phyloP scores from a whole-genome alignment of 1,140 invertebrate genomes.

The Drosophila subpulchrella region DNA sequence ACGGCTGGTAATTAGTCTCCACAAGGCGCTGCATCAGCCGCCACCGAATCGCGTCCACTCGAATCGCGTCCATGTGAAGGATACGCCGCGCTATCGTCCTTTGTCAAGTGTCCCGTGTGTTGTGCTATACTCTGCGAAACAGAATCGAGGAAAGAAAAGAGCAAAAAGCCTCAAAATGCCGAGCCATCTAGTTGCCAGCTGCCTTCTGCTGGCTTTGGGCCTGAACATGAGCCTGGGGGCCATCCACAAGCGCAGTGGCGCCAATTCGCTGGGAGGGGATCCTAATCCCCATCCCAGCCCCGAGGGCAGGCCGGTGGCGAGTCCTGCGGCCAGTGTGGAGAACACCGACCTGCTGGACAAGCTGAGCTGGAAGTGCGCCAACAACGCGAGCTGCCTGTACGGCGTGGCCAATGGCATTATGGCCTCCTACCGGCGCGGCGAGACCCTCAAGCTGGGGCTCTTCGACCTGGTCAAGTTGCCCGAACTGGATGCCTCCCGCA shows the following conservation, averaged over 20 bases:
- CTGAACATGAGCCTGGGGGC: conserved; percentile 44
- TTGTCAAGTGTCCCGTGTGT: conserved; percentile 45
- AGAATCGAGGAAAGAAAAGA: conserved; percentile 5
- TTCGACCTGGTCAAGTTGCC: conserved; percentile 78
- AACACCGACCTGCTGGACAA: conserved; percentile 78
- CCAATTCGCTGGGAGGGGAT: conserved; percentile 41
- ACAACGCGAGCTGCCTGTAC: conserved; percentile 80
- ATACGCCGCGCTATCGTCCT: conserved; percentile 67
- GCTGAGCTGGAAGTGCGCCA: conserved; percentile 82
- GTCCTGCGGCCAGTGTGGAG: conserved; percentile 36
- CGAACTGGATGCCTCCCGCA: conserved; percentile 47
- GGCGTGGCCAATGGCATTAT: conserved; percentile 64
- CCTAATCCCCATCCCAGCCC: neutral
- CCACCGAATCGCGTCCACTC: conserved; percentile 40
- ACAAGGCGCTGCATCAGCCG: conserved; percentile 69
- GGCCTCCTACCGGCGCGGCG: conserved; percentile 69
- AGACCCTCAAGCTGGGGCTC: conserved; percentile 78
- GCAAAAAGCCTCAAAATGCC: conserved; percentile 37
- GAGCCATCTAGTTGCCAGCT: conserved; percentile 48
- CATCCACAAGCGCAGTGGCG: conserved; percentile 69
- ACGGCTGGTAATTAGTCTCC: conserved; percentile 80
- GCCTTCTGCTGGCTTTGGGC: conserved; percentile 50
- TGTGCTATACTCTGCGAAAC: conserved; percentile 13
- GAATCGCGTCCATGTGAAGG: conserved; percentile 68
- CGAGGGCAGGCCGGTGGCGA: conserved; percentile 24